A percentile compares a stretch with the other conserved stretches of the same genome.
phyloP scores from a whole-genome alignment of 1,140 invertebrate genomes.

The Helicoverpa zea region DNA sequence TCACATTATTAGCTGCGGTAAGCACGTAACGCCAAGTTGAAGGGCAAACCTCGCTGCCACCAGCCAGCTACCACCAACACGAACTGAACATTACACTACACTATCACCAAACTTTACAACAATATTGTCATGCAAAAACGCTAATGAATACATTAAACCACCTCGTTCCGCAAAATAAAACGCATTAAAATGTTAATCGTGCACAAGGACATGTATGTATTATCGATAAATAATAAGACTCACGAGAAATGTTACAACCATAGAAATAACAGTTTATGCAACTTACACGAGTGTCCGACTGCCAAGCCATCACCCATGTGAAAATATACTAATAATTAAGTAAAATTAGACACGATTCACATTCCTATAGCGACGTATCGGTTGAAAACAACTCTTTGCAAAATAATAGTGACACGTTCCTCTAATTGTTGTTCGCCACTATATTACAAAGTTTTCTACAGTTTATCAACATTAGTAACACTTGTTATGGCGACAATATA shows the following conservation, averaged over 20 bases:
- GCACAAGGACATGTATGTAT: conserved; percentile 75
- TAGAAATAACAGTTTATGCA: conserved; percentile 16
- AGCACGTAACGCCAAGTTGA: conserved; percentile 33
- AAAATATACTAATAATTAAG: conserved; percentile 81
- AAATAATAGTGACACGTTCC: conserved; percentile 82
- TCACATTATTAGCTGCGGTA: conserved; percentile 4
- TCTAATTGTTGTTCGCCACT: conserved; percentile 69
- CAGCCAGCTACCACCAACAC: not conserved
- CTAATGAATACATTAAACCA: conserved; percentile 56
- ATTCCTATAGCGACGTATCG: conserved; percentile 77
- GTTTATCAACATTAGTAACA: conserved; percentile 70
- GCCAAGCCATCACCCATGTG: conserved; percentile 86
- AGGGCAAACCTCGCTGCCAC: conserved; percentile 39
- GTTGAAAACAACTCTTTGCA: conserved; percentile 73
- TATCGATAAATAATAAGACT: conserved; percentile 50
- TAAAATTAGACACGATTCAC: conserved; percentile 77
- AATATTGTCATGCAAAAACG: conserved; percentile 38
- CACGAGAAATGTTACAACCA: conserved; percentile 41
- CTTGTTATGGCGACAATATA: conserved; percentile 62
- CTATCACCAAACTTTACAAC: conserved; percentile 23
- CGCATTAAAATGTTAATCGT: conserved; percentile 75
- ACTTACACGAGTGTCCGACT: conserved; percentile 85
- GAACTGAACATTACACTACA: not conserved
- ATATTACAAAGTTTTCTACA: conserved; percentile 61
- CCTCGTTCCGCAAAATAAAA: conserved; percentile 59